Evolutionary conservation across 1,140 invertebrate species (phyloP).

Genomic region (Drosophila repleta): DNA sequence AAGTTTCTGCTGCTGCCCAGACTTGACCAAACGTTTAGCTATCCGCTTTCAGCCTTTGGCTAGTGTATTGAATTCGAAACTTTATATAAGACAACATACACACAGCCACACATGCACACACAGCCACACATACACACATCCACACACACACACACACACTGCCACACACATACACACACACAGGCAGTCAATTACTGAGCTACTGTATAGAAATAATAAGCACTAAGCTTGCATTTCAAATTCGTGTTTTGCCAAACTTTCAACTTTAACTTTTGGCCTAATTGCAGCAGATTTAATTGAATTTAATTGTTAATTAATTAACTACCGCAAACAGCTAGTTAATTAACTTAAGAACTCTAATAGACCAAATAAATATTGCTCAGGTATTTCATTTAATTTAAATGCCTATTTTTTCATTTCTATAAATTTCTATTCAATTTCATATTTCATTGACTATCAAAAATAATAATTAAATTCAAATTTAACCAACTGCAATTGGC

Average conservation of each 20-base stretch:
- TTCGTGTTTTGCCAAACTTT: not conserved
- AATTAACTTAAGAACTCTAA: too few species aligned
- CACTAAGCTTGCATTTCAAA: not conserved
- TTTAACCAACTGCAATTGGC: too few species aligned
- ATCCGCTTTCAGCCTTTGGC: slow-evolving; percentile 25
- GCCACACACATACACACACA: not conserved
- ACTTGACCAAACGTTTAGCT: slow-evolving; percentile 54
- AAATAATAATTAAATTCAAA: too few species aligned
- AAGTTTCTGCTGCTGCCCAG: slow-evolving; percentile 44
- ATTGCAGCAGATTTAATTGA: not conserved
- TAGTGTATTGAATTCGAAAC: slow-evolving; percentile 37
- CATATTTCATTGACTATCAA: too few species aligned
- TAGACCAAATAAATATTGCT: too few species aligned
- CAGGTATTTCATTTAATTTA: too few species aligned
- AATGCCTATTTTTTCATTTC: too few species aligned
- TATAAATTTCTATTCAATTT: too few species aligned
- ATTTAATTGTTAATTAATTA: not conserved
- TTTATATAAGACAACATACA: slow-evolving; percentile 12
- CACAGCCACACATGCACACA: not conserved
- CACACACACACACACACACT: not conserved
- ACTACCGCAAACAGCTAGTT: not conserved
- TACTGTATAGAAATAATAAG: not conserved
- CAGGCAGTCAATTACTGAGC: not conserved
- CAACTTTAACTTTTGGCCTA: not conserved
- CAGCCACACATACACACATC: not conserved